Conservation (phyloP, 2,888 invertebrate species). For the Ephialtes manifestator region DNA sequence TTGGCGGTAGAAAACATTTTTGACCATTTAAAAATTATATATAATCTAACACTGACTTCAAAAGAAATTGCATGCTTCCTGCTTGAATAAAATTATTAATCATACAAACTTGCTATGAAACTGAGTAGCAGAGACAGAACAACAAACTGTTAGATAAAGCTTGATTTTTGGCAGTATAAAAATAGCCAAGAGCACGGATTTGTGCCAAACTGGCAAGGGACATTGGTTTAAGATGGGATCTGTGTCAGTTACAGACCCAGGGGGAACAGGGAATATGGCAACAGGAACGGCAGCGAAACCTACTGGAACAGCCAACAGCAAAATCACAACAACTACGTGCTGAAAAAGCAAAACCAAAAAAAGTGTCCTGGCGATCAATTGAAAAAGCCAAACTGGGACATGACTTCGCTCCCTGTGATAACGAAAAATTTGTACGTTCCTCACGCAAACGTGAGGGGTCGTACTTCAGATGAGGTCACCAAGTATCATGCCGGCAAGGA, state of each 20-base stretch:
- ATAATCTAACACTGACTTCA: background rate
- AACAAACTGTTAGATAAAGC: constrained; percentile 8
- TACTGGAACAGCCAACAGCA: constrained; percentile 82
- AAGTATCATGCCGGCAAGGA: constrained; percentile 92
- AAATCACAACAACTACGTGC: constrained; percentile 73
- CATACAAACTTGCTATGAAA: background rate
- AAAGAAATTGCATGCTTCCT: background rate
- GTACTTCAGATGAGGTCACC: constrained; percentile 91
- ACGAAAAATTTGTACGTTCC: constrained; percentile 97
- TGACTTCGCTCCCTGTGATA: constrained; percentile 92
- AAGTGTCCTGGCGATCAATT: constrained; percentile 91
- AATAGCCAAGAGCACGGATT: constrained; percentile 22
- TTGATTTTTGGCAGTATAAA: constrained; percentile 21
- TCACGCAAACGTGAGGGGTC: constrained; percentile 90
- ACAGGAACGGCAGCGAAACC: constrained; percentile 81
- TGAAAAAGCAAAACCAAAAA: constrained; percentile 82
- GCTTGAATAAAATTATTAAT: background rate
- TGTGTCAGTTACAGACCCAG: constrained; percentile 82
- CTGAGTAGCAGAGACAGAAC: background rate
- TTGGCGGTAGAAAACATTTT: too few species aligned
- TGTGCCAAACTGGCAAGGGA: constrained; percentile 26
- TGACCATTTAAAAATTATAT: too few species aligned
- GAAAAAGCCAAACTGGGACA: constrained; percentile 95
- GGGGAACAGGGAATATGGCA: constrained; percentile 83
- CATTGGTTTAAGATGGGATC: constrained; percentile 41